These are phyloP conservation scores for Clistopyga incitator DNA, from an alignment of 2,888 invertebrate species.

Conservation along the genomic window DNA sequence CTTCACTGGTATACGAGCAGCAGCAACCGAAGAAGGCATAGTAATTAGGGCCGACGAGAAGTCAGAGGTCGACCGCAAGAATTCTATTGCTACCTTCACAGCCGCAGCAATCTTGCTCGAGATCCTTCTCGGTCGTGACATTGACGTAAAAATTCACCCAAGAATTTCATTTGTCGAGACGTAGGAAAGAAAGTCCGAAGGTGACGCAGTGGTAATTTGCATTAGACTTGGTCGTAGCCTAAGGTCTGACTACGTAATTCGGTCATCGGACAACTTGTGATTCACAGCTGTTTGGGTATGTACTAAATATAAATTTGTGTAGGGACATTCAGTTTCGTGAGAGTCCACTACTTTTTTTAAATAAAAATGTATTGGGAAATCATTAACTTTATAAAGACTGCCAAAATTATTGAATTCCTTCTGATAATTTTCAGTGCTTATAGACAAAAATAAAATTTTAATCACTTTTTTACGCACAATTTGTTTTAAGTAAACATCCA, in stretches of 20 bases:
- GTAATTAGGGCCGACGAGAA: conserved; percentile 58
- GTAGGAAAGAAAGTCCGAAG: conserved; percentile 29
- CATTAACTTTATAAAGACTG: too few relatives aligned
- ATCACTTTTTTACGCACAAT: too few relatives aligned
- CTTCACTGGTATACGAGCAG: background rate
- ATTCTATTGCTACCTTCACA: conserved; percentile 10
- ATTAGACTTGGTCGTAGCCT: conserved; percentile 10
- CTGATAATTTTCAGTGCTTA: too few relatives aligned
- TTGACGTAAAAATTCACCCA: conserved; percentile 4
- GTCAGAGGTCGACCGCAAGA: conserved; percentile 55
- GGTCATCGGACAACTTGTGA: conserved; percentile 14
- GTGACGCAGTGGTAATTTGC: conserved; percentile 43
- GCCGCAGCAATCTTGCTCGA: background rate
- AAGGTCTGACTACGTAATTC: conserved; percentile 40
- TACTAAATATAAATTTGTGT: too few relatives aligned
- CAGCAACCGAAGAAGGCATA: conserved; percentile 52
- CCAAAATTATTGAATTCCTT: too few relatives aligned
- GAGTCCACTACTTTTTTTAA: too few relatives aligned
- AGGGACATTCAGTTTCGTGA: too few relatives aligned
- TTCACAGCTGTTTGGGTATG: background rate
- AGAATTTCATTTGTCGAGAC: conserved; percentile 22
- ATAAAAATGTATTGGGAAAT: too few relatives aligned
- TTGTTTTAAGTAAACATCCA: too few relatives aligned
- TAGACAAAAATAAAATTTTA: too few relatives aligned
- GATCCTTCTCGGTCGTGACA: conserved; percentile 14